Conservation (phyloP, 2,888 invertebrate genomes). For the Diplazon laetatorius region DNA sequence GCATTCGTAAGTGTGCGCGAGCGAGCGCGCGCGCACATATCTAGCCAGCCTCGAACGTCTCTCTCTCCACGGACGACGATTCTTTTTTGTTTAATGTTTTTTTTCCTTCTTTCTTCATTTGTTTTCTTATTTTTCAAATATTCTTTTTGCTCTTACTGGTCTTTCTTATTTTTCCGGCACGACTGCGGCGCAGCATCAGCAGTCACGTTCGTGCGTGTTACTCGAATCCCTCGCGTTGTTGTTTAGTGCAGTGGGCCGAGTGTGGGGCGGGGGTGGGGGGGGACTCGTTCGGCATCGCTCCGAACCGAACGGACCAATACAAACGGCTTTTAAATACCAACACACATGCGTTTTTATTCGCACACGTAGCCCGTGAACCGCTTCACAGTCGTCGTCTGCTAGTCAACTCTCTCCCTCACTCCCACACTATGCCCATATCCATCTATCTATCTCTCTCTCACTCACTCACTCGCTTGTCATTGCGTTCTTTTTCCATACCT, state of each 20-base stretch:
- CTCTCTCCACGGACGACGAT: conserved; percentile 23
- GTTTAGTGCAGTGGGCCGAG: conserved; percentile 20
- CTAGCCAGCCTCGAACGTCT: conserved; percentile 31
- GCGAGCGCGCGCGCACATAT: conserved; percentile 34
- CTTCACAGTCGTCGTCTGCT: too few relatives aligned
- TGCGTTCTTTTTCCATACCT: too few relatives aligned
- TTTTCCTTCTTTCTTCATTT: too few relatives aligned
- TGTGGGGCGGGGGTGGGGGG: too few relatives aligned
- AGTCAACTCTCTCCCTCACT: conserved; percentile 20
- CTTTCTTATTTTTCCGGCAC: too few relatives aligned
- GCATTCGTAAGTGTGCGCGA: neutral
- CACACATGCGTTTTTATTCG: too few relatives aligned
- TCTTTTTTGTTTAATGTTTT: neutral
- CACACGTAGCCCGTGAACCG: too few relatives aligned
- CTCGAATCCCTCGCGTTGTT: conserved; percentile 23
- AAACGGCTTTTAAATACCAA: conserved; percentile 10
- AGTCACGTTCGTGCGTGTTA: conserved; percentile 31
- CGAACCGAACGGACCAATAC: conserved; percentile 38
- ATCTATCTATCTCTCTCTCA: conserved; percentile 7
- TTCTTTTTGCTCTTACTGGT: conserved; percentile 1
- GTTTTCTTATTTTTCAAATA: too few relatives aligned
- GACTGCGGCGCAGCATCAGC: conserved; percentile 38
- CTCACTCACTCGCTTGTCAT: conserved; percentile 29
- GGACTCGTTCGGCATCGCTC: conserved; percentile 39
- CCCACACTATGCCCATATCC: conserved; percentile 13